A percentile compares a stretch with the other conserved stretches of the same genome.
Evolutionary conservation across 1,140 invertebrate species (phyloP).

Genomic region (Nilaparvata lugens): DNA sequence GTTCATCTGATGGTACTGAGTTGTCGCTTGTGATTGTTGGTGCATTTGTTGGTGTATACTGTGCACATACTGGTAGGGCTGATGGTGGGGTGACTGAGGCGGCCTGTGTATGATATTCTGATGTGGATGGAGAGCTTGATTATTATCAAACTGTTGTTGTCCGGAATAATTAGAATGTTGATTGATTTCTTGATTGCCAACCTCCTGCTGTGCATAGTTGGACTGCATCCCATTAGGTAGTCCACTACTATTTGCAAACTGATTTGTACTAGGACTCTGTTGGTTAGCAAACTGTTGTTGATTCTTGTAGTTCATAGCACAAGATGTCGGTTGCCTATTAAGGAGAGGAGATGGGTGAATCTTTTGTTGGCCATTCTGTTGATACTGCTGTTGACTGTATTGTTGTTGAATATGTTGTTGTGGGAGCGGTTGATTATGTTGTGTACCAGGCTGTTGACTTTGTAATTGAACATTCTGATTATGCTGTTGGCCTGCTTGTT

Average conservation of each 20-base stretch:
- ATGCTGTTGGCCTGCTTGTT: background rate
- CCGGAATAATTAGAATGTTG: background rate
- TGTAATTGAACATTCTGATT: background rate
- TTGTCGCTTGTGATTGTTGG: background rate
- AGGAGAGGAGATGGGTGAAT: slow-evolving; percentile 16
- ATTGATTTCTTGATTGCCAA: background rate
- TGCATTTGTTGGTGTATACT: background rate
- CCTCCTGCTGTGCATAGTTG: too few species aligned
- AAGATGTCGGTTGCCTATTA: slow-evolving; percentile 4
- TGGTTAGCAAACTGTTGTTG: background rate
- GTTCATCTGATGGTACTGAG: background rate
- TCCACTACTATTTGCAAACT: too few species aligned
- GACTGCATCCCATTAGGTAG: too few species aligned
- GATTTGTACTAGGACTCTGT: background rate
- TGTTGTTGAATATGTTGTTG: slow-evolving; percentile 6
- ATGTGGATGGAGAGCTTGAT: slow-evolving; percentile 6
- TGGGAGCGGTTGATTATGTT: background rate
- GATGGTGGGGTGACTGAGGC: background rate
- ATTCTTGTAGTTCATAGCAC: background rate
- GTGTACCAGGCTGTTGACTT: background rate
- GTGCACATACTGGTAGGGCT: background rate
- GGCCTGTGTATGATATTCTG: slow-evolving; percentile 5
- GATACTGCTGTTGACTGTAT: background rate
- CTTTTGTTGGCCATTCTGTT: background rate
- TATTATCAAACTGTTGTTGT: slow-evolving; percentile 3